A percentile compares a stretch with the other conserved stretches of the same genome.
Evolutionary conservation across 92 coral and sea anemone genomes (phyloP).

Genomic region (Nematostella vectensis): DNA sequence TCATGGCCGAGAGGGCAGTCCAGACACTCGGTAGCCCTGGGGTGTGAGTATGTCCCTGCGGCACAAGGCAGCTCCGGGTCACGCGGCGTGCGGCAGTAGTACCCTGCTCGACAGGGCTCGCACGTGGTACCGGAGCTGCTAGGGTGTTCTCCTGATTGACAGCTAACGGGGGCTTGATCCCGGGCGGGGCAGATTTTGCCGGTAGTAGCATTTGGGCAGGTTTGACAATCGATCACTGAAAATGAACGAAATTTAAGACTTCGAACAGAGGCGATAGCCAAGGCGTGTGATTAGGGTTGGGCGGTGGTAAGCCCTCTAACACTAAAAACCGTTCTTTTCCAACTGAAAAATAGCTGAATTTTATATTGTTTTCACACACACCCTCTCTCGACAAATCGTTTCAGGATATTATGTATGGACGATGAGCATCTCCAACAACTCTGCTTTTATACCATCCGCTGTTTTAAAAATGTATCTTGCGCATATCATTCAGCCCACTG

Average conservation of each 20-base stretch:
- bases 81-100: conserved; percentile 70
- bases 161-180: conserved; percentile 57
- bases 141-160: conserved; percentile 71
- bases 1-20: conserved; percentile 71
- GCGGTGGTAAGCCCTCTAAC: not conserved
- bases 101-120: conserved; percentile 67
- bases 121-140: conserved; percentile 76
- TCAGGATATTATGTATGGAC: too few relatives aligned
- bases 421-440: too few relatives aligned
- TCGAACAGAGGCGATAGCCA: too few relatives aligned
- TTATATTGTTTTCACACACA: too few relatives aligned
- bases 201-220: conserved; percentile 90
- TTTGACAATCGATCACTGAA: conserved; percentile 79
- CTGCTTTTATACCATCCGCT: too few relatives aligned
- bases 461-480: too few relatives aligned
- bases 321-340: not conserved
- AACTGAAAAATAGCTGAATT: too few relatives aligned
- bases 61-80: conserved; percentile 57
- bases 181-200: conserved; percentile 78
- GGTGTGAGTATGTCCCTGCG: conserved; percentile 75
- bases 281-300: not conserved
- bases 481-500: too few relatives aligned
- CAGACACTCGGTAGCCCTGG: conserved; percentile 66
- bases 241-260: conserved; percentile 2
- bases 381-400: too few relatives aligned